Base-by-base conservation (phyloP, 1,140 invertebrate species). In the Aricia agestis region DNA sequence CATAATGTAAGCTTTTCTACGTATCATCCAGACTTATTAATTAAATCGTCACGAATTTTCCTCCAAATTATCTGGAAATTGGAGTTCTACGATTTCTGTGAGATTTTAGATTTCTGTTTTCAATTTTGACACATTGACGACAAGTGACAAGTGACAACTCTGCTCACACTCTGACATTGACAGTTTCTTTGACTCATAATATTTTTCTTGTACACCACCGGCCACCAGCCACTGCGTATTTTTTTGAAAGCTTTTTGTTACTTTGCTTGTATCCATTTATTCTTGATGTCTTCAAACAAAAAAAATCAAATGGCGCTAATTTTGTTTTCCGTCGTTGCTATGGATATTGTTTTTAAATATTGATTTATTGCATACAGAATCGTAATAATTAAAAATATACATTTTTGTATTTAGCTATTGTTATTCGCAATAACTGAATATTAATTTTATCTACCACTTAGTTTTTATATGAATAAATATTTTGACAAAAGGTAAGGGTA, bases 301-400 rank as follows among this genome's bases (percentile, higher is more conserved):
- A 52, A 13, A 52, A 52, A 52, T 6, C 42, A 45, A 52, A 52
- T 52, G 78, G 78, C 78, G 78, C 71, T 77, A 72, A 77, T 75
- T 80, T 78, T 78, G 75, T 80, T 75, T 78, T 70, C 67, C 45
- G 71, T 66, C 45, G 59, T 73, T 69, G 72, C 32, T 78, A 80
- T 78, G 78, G 76, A 78, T 25, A 66, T 77, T 63, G 59, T 19
- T 63, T 63, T 63, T 63, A 10, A 63, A 3, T 52, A 52, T 15
- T 15, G 45, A 52, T 52, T 52, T 52, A 2, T 25, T 25, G 25
- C 25, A 25, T 13, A 52, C 9, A 13, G 10, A 52, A 4, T 15
- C 45, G 13, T 3, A 15, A 52, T 52, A 13, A 13, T 13, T 9
- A 2, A 42, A 52, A 52, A 52, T 52, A 52, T 52, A 52, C 45